Evolutionary conservation across 1,140 invertebrate species (phyloP).

Genomic region (Glomeris maerens): DNA sequence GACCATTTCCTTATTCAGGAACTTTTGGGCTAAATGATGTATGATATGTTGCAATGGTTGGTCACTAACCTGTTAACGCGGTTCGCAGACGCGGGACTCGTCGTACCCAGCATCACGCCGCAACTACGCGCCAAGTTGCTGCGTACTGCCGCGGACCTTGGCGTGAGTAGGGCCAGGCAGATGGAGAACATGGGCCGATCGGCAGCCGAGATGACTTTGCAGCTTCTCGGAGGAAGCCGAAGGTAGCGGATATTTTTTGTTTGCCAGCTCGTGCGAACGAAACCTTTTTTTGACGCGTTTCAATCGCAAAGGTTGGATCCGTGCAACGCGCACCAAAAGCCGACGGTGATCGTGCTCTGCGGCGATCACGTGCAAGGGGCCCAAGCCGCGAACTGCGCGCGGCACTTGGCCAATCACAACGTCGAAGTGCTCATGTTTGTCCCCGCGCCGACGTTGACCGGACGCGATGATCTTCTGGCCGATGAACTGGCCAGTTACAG

Average conservation of each 20-base stretch:
- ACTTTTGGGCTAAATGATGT: too few relatives aligned
- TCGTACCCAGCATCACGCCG: slow-evolving; percentile 57
- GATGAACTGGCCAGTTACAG: slow-evolving; percentile 48
- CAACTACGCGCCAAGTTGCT: slow-evolving; percentile 50
- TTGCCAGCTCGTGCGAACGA: not conserved
- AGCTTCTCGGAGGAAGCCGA: slow-evolving; percentile 55
- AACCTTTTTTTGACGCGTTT: not conserved
- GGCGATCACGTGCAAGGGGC: slow-evolving; percentile 55
- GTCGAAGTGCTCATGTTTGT: slow-evolving; percentile 53
- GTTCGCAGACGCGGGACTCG: slow-evolving; percentile 49
- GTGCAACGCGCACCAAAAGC: slow-evolving; percentile 65
- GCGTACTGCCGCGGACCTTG: slow-evolving; percentile 45
- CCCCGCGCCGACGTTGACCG: slow-evolving; percentile 33
- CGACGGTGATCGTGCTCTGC: slow-evolving; percentile 57
- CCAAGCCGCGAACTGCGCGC: slow-evolving; percentile 48
- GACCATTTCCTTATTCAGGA: too few relatives aligned
- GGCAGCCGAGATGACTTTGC: slow-evolving; percentile 59
- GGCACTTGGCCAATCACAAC: slow-evolving; percentile 67
- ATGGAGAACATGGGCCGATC: slow-evolving; percentile 59
- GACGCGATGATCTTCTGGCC: slow-evolving; percentile 21
- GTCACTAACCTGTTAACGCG: not conserved
- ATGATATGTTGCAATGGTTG: too few relatives aligned
- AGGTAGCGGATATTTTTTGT: slow-evolving; percentile 24
- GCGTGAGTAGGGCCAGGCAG: slow-evolving; percentile 49
- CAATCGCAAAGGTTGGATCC: slow-evolving; percentile 43